Percentiles rank a stretch among this genome's conserved stretches.
These are phyloP conservation scores for Aleiodes sp. DNA, from an alignment of 1,140 invertebrate species.

Conservation along the genomic window DNA sequence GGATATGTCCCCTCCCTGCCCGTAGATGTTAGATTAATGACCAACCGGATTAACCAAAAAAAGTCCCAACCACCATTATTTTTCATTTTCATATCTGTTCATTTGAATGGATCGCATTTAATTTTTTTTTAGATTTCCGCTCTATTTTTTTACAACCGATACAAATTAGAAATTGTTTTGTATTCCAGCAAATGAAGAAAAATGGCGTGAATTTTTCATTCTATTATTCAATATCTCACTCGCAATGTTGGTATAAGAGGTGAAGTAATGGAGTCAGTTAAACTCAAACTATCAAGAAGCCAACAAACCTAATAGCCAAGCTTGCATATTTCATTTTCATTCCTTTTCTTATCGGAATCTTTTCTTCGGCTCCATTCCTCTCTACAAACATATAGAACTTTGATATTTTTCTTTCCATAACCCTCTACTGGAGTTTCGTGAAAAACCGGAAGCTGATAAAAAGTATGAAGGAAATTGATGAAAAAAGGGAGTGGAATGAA, in stretches of 20 bases:
- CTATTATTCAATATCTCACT: neutral
- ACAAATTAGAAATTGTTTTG: no score
- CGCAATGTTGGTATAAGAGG: neutral
- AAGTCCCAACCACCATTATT: neutral
- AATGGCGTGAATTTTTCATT: neutral
- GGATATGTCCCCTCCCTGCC: neutral
- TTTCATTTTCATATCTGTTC: neutral
- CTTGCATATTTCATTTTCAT: constrained; percentile 7
- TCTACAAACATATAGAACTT: constrained; percentile 7
- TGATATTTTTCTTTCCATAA: constrained; percentile 10
- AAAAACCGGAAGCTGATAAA: neutral
- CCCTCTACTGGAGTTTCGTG: neutral
- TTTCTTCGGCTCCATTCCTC: constrained; percentile 14
- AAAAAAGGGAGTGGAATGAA: neutral
- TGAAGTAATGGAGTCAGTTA: neutral
- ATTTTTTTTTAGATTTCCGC: no score
- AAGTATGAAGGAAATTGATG: neutral
- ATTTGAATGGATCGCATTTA: neutral
- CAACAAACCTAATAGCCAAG: constrained; percentile 9
- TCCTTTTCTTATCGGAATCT: neutral
- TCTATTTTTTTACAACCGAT: no score
- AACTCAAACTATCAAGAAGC: constrained; percentile 4
- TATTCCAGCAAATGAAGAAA: no score
- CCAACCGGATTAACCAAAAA: neutral
- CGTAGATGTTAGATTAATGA: neutral